These are phyloP conservation scores for Drosophila greeni DNA, from an alignment of 2,888 invertebrate species.

Conservation along the genomic window DNA sequence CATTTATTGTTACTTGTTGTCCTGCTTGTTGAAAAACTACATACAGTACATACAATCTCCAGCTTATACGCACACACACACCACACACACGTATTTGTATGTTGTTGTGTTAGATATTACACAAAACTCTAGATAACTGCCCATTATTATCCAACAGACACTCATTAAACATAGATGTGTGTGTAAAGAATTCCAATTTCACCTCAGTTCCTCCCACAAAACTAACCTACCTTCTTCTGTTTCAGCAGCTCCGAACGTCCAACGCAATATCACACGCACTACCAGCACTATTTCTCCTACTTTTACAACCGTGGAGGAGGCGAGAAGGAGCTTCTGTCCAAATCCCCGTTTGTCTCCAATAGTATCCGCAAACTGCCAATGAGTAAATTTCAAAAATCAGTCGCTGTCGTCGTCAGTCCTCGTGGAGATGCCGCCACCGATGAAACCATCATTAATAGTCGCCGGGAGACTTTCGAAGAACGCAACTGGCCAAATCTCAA, in stretches of 20 bases:
- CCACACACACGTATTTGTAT: slow-evolving; percentile 38
- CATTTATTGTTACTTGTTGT: slow-evolving; percentile 24
- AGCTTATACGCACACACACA: slow-evolving; percentile 35
- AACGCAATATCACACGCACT: slow-evolving; percentile 56
- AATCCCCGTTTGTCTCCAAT: slow-evolving; percentile 33
- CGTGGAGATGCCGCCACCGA: slow-evolving; percentile 25
- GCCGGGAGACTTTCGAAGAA: slow-evolving; percentile 39
- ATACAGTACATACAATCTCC: slow-evolving; percentile 21
- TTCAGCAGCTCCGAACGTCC: slow-evolving; percentile 55
- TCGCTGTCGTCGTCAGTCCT: slow-evolving; percentile 26
- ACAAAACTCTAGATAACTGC: slow-evolving; percentile 27
- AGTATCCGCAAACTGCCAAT: slow-evolving; percentile 57
- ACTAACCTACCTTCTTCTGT: neutral
- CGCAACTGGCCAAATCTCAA: slow-evolving; percentile 41
- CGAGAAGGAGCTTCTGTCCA: slow-evolving; percentile 38
- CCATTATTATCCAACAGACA: slow-evolving; percentile 24
- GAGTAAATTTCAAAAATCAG: slow-evolving; percentile 56
- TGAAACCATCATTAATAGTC: slow-evolving; percentile 12
- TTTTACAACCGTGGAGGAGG: slow-evolving; percentile 65
- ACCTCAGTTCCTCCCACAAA: neutral
- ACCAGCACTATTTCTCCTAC: slow-evolving; percentile 73
- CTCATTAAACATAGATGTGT: slow-evolving; percentile 31
- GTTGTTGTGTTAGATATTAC: slow-evolving; percentile 33
- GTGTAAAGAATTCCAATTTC: slow-evolving; percentile 22
- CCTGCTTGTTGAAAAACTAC: slow-evolving; percentile 33